These are phyloP conservation scores for Danio kyathit DNA, from an alignment of 2,797 vertebrate species.

Conservation along the genomic window DNA sequence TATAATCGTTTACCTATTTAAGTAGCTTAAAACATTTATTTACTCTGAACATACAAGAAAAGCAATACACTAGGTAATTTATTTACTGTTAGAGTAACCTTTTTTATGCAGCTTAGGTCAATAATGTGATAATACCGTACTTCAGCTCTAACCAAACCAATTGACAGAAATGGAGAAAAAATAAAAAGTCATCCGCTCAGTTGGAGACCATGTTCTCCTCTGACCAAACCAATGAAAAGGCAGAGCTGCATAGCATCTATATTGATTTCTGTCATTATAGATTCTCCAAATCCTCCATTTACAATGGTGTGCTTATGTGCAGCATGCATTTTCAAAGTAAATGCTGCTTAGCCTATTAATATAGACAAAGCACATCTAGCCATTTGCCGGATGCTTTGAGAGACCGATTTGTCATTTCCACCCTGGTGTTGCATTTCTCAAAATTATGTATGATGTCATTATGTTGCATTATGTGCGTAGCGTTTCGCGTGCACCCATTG, in stretches of 20 bases:
- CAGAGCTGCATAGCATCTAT: constrained; percentile 35
- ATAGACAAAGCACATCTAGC: constrained; percentile 9
- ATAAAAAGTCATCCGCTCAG: no score
- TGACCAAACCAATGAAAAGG: no score
- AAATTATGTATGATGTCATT: constrained; percentile 26
- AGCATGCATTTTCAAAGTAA: constrained; percentile 1
- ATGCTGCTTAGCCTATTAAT: constrained; percentile 13
- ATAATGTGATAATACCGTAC: no score
- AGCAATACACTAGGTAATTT: no score
- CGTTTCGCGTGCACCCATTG: neutral
- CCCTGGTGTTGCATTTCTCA: constrained; percentile 24
- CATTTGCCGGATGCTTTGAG: constrained; percentile 5
- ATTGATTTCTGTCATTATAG: constrained; percentile 73
- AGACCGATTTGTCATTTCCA: constrained; percentile 11
- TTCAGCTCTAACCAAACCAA: no score
- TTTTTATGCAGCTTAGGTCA: no score
- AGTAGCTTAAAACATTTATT: no score
- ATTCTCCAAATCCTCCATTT: constrained; percentile 71
- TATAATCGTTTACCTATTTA: no score
- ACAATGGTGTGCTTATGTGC: neutral
- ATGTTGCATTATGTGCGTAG: neutral
- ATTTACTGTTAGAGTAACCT: no score
- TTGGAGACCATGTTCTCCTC: no score
- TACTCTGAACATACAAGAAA: no score
- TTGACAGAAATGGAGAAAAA: no score